Evolutionary conservation across 2,888 invertebrate genomes (phyloP), one percentile per base, ranked within the genome.

Genomic region (Cephalotes varians): DNA sequence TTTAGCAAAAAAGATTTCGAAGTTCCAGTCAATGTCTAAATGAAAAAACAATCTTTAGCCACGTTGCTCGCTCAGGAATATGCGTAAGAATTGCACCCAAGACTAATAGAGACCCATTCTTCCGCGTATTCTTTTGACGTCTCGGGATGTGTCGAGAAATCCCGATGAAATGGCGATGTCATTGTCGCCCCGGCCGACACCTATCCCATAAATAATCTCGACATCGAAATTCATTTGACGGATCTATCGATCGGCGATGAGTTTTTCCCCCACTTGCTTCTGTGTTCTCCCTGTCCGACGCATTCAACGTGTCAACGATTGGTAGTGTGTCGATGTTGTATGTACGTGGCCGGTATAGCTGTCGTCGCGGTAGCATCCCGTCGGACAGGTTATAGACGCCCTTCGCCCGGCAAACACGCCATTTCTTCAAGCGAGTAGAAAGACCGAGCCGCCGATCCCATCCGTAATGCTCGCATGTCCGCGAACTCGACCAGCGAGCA

Each of bases 391-490:
- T 89, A 87, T 84, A 85, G 82, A 72, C 62, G 64, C 73, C 84
- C 82, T 88, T 87, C 85, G 72, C 69, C 83, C 86, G 83, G 81
- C 88, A 87, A 89, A 90, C 89, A 88, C 88, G 87, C 86, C 87
- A 86, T 89, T 90, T 87, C 86, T 86, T 49, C 85, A 83, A 90
- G 86, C 88, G 86, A 83, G 56, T 76, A 65, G 84, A 86, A n/a
- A 84, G 85, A 81, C 82, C 81, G 69, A 58, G 51, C 69, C 82
- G 67, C 77, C 81, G 84, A 85, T 82, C 81, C 72, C 81, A 71
- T 85, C 86, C 73, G 81, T 83, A 79, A 85, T 73, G 62, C 56
- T 56, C 51, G 15, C 40, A 60, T 37, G 54, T 60, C 81, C 21
- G n/a, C 80, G 80, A 56, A 37, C 40, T 51, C 51, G 64, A 51